A percentile compares a stretch with the other conserved stretches of the same genome.
phyloP scores from a whole-genome alignment of 2,888 invertebrate genomes.

The Dendrolimus houi region DNA sequence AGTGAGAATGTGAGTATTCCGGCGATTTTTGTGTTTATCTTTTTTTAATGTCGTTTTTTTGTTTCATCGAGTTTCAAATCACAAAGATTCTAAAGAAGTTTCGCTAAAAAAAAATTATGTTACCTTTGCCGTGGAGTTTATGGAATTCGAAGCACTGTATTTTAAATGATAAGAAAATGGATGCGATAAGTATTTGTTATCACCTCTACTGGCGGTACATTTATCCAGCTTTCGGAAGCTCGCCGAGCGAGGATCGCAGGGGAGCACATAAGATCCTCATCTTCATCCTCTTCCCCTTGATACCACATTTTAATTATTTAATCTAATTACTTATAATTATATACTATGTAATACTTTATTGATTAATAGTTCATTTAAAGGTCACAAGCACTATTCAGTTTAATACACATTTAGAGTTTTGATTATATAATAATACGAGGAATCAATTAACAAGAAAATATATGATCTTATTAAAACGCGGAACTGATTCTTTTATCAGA shows the following conservation, averaged over 20 bases:
- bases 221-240: constrained; percentile 93
- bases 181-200: constrained; percentile 6
- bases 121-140: too few species aligned
- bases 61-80: too few species aligned
- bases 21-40: too few species aligned
- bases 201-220: constrained; percentile 92
- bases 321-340: constrained; percentile 12
- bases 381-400: constrained; percentile 5
- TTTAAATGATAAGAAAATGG: too few species aligned
- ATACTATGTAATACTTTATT: constrained; percentile 7
- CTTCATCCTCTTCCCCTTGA: constrained; percentile 87
- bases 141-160: too few species aligned
- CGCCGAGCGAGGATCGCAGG: constrained; percentile 90
- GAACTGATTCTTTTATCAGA: constrained; percentile 13
- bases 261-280: constrained; percentile 90
- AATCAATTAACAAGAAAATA: background rate
- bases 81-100: too few species aligned
- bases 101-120: too few species aligned
- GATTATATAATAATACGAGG: background rate
- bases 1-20: too few species aligned
- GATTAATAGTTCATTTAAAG: constrained; percentile 7
- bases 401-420: background rate
- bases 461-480: background rate
- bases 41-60: too few species aligned
- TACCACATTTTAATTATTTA: constrained; percentile 82